Evolutionary conservation across 2,113 vertebrate species (phyloP).

Genomic region (Clarias magur): DNA sequence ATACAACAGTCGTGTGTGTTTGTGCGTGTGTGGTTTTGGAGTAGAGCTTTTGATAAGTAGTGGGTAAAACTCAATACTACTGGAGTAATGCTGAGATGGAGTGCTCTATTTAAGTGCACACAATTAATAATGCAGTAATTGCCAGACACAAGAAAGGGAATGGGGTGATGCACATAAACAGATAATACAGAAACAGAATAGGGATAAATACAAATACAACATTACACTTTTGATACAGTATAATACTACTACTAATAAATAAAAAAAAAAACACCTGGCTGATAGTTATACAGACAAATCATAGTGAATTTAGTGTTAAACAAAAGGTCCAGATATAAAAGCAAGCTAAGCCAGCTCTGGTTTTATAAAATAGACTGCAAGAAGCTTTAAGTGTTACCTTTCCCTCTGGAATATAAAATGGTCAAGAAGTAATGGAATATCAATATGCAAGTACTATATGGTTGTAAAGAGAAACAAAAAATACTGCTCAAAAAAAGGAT

Average conservation of each 20-base stretch:
- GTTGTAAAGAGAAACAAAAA: not conserved
- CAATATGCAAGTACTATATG: not conserved
- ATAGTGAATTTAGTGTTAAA: conserved; percentile 8
- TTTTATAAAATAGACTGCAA: conserved; percentile 8
- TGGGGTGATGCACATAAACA: conserved; percentile 7
- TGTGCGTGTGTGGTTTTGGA: conserved; percentile 5
- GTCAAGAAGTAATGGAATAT: conserved; percentile 1
- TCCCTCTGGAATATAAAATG: conserved; percentile 4
- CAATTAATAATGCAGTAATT: conserved; percentile 49
- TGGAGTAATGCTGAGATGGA: conserved; percentile 32
- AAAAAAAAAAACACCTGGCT: not conserved
- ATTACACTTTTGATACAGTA: conserved; percentile 27
- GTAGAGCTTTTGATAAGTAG: conserved; percentile 24
- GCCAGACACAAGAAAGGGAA: conserved; percentile 24
- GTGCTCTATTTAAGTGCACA: conserved; percentile 50
- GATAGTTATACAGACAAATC: not conserved
- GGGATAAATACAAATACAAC: not conserved
- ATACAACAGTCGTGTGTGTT: not conserved
- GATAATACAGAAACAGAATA: not conserved
- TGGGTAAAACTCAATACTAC: conserved; percentile 16
- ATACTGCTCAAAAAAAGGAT: not conserved
- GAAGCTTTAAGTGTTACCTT: not conserved
- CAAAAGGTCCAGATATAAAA: not conserved
- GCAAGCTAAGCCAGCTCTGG: not conserved
- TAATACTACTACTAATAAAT: not conserved